These are phyloP conservation scores for Apistogramma diplotaenia DNA, from an alignment of 2,113 vertebrate species.

Conservation along the genomic window DNA sequence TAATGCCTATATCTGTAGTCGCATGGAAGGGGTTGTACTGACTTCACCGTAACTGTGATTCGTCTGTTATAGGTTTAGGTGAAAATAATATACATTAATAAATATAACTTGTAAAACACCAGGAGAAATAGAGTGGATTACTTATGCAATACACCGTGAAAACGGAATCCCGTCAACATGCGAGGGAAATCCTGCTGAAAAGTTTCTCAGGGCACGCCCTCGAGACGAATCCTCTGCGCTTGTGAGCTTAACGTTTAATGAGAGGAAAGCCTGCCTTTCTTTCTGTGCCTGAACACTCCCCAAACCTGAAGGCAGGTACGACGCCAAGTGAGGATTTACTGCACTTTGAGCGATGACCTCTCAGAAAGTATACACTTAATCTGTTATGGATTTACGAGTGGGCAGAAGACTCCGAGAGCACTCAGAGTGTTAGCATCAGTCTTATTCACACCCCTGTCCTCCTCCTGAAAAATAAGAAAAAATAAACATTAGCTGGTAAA, in stretches of 20 bases:
- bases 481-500: constrained; percentile 3
- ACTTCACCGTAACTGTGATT: background rate
- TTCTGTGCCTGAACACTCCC: constrained; percentile 6
- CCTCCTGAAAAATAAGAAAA: background rate
- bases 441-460: background rate
- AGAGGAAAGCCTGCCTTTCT: constrained; percentile 33
- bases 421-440: background rate
- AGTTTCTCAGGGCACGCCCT: constrained; percentile 74
- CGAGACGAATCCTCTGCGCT: constrained; percentile 37
- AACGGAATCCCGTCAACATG: constrained; percentile 52
- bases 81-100: background rate
- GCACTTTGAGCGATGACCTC: background rate
- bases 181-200: constrained; percentile 61
- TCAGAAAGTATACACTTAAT: background rate
- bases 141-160: background rate
- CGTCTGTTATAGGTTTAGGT: background rate
- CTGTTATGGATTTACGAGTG: background rate
- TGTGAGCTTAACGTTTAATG: background rate
- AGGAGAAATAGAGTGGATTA: background rate
- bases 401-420: background rate
- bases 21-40: background rate
- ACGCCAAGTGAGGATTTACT: background rate
- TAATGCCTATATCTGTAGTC: background rate
- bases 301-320: background rate
- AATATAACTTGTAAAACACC: background rate